Conservation (phyloP, 2,797 vertebrate genomes). For the Megalops cyprinoides region DNA sequence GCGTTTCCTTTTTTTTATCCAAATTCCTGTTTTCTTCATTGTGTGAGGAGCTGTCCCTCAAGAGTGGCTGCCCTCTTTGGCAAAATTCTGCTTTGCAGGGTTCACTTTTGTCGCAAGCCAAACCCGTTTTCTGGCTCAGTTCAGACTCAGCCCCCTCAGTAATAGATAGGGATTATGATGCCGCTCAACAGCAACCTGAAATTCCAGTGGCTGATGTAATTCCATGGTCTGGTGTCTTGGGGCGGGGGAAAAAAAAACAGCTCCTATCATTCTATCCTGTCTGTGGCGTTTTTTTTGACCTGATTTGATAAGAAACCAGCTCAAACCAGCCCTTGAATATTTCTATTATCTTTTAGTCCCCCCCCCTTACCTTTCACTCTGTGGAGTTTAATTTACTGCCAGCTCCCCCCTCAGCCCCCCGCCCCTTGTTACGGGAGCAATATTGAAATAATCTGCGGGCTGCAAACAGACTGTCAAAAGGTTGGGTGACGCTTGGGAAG, state of each 20-base stretch:
- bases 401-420: not conserved
- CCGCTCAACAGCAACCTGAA: not conserved
- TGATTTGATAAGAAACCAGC: constrained; percentile 16
- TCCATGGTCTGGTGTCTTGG: not conserved
- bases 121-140: not conserved
- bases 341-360: too few relatives aligned
- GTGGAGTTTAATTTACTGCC: not conserved
- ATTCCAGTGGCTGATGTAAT: not conserved
- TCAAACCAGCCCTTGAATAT: constrained; percentile 1
- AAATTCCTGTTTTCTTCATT: too few relatives aligned
- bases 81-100: too few relatives aligned
- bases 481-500: not conserved
- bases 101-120: not conserved
- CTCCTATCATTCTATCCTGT: not conserved
- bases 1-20: too few relatives aligned
- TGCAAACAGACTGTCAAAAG: not conserved
- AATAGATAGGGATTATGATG: not conserved
- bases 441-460: not conserved
- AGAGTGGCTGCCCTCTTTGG: too few relatives aligned
- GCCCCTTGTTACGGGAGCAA: not conserved
- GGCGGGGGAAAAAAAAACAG: not conserved
- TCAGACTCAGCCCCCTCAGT: not conserved
- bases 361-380: not conserved
- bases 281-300: constrained; percentile 11
- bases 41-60: too few relatives aligned